These are phyloP conservation scores for Oxyura jamaicensis DNA, from an alignment of 2,113 vertebrate genomes.

Conservation along the genomic window DNA sequence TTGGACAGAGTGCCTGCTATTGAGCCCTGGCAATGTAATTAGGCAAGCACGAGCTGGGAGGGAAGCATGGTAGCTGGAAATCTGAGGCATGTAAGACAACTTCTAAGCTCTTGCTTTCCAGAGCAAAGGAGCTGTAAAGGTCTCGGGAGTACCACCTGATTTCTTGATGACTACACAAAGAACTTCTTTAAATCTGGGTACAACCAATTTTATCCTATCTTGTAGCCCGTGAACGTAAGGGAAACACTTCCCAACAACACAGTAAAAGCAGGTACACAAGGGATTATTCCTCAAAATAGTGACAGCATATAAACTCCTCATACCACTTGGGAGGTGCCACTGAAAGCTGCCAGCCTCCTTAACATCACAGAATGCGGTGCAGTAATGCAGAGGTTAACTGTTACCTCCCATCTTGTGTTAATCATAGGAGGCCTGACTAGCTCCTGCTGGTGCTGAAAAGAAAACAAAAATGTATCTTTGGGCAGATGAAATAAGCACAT, in stretches of 20 bases:
- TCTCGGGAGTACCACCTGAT: not conserved
- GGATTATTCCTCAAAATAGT: not conserved
- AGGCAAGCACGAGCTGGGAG: not conserved
- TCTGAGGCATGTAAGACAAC: not conserved
- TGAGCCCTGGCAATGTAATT: not conserved
- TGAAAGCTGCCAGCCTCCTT: not conserved
- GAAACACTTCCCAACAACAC: not conserved
- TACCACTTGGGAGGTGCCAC: not conserved
- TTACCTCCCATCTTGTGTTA: not conserved
- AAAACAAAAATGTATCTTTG: not conserved
- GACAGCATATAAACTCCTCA: too few species aligned
- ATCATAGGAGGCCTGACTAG: not conserved
- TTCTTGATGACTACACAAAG: not conserved
- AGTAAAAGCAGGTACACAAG: not conserved
- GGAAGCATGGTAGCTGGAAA: not conserved
- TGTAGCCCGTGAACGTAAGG: not conserved
- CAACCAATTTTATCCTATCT: too few species aligned
- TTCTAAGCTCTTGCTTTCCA: not conserved
- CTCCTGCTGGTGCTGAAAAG: not conserved
- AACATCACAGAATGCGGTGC: too few species aligned
- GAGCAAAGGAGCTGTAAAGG: not conserved
- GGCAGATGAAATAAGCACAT: not conserved
- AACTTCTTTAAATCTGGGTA: not conserved
- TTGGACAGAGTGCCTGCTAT: not conserved
- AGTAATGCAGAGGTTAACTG: not conserved